Evolutionary conservation across 2,888 invertebrate species (phyloP).

Genomic region (Torymus aiolomorphi): DNA sequence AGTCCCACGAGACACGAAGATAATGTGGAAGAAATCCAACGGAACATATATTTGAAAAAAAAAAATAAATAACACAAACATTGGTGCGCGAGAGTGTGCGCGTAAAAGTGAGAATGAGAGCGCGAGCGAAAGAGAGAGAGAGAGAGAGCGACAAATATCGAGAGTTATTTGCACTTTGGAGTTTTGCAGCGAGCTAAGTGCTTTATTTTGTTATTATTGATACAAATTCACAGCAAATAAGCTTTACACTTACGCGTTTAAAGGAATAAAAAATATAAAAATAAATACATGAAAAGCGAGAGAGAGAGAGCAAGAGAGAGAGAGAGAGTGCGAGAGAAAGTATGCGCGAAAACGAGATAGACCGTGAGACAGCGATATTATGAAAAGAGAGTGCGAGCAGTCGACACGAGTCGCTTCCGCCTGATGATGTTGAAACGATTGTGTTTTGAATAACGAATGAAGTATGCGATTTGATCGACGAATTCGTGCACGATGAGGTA

Average conservation of each 20-base stretch:
- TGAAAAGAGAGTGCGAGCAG: slow-evolving; percentile 49
- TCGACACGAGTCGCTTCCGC: neutral
- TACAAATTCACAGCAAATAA: slow-evolving; percentile 58
- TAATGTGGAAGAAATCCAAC: too few relatives aligned
- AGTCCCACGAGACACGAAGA: too few relatives aligned
- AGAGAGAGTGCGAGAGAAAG: neutral
- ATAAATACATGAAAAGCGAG: slow-evolving; percentile 29
- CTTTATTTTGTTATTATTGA: slow-evolving; percentile 60
- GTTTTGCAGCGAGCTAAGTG: slow-evolving; percentile 59
- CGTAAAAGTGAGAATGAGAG: slow-evolving; percentile 3
- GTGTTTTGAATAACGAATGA: neutral
- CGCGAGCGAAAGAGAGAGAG: slow-evolving; percentile 27
- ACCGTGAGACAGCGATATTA: slow-evolving; percentile 34
- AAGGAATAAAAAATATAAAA: slow-evolving; percentile 48
- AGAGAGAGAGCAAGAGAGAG: slow-evolving; percentile 14
- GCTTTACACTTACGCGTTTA: slow-evolving; percentile 58
- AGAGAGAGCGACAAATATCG: slow-evolving; percentile 41
- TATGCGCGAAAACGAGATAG: slow-evolving; percentile 26
- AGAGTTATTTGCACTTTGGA: slow-evolving; percentile 59
- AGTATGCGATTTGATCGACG: slow-evolving; percentile 12
- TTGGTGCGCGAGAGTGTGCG: slow-evolving; percentile 26
- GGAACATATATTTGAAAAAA: neutral
- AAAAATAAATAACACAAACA: slow-evolving; percentile 23
- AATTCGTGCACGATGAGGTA: slow-evolving; percentile 43
- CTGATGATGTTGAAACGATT: too few relatives aligned